Conservation (phyloP, 2,113 vertebrate genomes). For the Seriola dumerili region DNA sequence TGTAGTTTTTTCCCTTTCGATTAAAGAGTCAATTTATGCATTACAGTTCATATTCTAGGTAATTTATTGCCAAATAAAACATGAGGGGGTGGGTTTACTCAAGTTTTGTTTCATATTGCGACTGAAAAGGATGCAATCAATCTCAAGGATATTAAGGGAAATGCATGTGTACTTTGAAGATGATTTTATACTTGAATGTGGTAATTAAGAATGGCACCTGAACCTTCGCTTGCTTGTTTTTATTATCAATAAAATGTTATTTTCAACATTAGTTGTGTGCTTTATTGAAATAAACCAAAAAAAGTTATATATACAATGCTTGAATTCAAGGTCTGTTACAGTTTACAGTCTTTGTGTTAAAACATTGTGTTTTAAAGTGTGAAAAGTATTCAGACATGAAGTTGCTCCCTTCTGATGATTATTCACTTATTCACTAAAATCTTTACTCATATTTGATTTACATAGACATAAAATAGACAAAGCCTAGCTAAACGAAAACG, state of each 20-base stretch:
- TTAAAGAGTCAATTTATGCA: constrained; percentile 3
- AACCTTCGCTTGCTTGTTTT: constrained; percentile 62
- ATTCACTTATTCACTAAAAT: no score
- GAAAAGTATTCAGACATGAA: no score
- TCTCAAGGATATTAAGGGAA: constrained; percentile 73
- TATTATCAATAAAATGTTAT: constrained; percentile 75
- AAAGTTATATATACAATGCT: no score
- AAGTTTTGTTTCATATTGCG: constrained; percentile 18
- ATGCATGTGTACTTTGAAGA: constrained; percentile 39
- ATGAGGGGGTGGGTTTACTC: not conserved
- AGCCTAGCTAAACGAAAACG: no score
- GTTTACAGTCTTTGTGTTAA: no score
- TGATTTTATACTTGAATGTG: constrained; percentile 78
- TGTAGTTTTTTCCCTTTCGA: not conserved
- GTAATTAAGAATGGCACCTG: constrained; percentile 23
- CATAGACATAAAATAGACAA: no score
- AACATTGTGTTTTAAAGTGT: no score
- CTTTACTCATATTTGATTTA: no score
- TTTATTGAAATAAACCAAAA: not conserved
- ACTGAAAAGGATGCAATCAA: constrained; percentile 35
- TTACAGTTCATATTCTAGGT: not conserved
- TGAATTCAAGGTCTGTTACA: no score
- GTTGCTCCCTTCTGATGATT: no score
- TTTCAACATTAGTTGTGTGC: constrained; percentile 46
- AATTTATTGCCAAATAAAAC: constrained; percentile 26